A percentile compares a stretch with the other conserved stretches of the same genome.
These are phyloP conservation scores for Mirounga angustirostris DNA, from an alignment of 2,113 vertebrate species.

Conservation along the genomic window DNA sequence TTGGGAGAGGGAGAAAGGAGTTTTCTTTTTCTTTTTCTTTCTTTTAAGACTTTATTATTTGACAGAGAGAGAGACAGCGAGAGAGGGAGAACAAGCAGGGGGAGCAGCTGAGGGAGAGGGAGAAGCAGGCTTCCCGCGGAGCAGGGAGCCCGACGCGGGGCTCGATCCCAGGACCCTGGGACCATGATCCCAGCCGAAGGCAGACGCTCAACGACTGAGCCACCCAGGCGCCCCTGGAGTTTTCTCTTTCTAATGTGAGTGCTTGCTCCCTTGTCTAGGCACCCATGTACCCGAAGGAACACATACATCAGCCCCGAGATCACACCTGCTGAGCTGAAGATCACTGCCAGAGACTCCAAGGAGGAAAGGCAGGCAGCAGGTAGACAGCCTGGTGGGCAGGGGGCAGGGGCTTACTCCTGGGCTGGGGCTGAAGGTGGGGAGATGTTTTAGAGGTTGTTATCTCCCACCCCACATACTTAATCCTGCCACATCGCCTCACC, in stretches of 20 bases:
- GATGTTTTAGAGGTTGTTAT: not conserved
- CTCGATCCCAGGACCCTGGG: too few relatives aligned
- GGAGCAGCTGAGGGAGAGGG: too few relatives aligned
- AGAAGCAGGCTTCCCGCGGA: too few relatives aligned
- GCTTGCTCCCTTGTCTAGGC: not conserved
- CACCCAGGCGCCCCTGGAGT: not conserved
- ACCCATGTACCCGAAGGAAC: not conserved
- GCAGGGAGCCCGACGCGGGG: too few relatives aligned
- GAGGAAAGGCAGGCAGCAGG: not conserved
- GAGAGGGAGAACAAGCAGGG: too few relatives aligned
- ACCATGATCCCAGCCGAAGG: too few relatives aligned
- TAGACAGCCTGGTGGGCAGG: not conserved
- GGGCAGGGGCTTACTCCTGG: accelerated
- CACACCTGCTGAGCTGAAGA: not conserved
- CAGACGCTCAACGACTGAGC: too few relatives aligned
- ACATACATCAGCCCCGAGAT: not conserved
- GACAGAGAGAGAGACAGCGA: too few relatives aligned
- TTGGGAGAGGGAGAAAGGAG: not conserved
- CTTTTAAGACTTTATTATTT: too few relatives aligned
- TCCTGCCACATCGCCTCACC: not conserved
- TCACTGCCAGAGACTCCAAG: not conserved
- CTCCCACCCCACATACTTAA: not conserved
- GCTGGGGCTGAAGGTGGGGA: not conserved
- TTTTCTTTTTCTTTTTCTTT: too few relatives aligned
- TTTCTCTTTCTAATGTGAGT: not conserved